A percentile compares a stretch with the other conserved stretches of the same genome.
phyloP scores from a whole-genome alignment of 1,140 invertebrate genomes.

The Drosophila tristis region DNA sequence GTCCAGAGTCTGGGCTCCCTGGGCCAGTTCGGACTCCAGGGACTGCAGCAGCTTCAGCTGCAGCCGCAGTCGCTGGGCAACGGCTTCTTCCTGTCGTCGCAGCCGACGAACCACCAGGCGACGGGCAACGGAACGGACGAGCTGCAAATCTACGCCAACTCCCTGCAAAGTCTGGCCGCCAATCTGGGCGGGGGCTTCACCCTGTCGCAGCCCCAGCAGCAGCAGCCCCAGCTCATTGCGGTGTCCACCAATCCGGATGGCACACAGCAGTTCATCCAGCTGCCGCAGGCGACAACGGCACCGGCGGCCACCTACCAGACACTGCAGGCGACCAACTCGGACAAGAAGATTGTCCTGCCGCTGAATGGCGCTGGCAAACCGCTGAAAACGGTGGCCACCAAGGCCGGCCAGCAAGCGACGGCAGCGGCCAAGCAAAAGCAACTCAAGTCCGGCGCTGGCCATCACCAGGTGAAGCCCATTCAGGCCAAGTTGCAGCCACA shows the following conservation, averaged over 20 bases:
- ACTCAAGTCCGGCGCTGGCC: conserved; percentile 43
- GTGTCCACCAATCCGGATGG: conserved; percentile 78
- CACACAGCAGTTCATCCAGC: conserved; percentile 77
- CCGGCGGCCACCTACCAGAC: conserved; percentile 68
- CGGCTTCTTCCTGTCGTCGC: conserved; percentile 73
- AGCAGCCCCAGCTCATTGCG: conserved; percentile 73
- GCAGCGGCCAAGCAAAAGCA: conserved; percentile 72
- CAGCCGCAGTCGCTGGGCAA: conserved; percentile 73
- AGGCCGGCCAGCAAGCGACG: conserved; percentile 68
- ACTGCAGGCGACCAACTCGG: conserved; percentile 73
- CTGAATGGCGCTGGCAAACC: conserved; percentile 56
- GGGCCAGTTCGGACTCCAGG: conserved; percentile 68
- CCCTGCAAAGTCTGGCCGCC: conserved; percentile 69
- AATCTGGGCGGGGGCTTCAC: conserved; percentile 74
- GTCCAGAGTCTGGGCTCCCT: conserved; percentile 75
- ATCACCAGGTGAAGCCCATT: conserved; percentile 71
- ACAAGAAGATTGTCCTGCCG: conserved; percentile 76
- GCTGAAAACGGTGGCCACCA: conserved; percentile 70
- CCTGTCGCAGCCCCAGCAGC: conserved; percentile 54
- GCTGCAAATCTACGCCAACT: conserved; percentile 73
- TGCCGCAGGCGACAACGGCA: conserved; percentile 55
- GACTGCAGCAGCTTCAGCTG: conserved; percentile 68
- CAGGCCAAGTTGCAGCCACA: conserved; percentile 71
- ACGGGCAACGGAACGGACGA: conserved; percentile 48
- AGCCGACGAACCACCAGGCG: conserved; percentile 20